These are phyloP conservation scores for Eumacrocentrus americanus DNA, from an alignment of 2,888 invertebrate genomes.

Conservation along the genomic window DNA sequence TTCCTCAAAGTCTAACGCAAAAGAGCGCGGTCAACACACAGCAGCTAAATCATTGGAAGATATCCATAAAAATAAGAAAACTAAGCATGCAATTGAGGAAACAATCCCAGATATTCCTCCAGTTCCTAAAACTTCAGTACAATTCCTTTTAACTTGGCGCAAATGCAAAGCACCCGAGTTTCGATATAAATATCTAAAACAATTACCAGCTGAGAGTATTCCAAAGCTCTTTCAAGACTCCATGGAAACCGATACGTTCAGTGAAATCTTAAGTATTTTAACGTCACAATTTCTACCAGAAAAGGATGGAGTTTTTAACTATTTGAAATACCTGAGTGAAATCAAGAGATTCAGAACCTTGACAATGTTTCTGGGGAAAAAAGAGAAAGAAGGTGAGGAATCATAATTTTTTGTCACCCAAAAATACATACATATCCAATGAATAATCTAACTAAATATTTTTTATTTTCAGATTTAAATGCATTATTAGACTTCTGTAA, in stretches of 20 bases:
- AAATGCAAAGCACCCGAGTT: conserved; percentile 63
- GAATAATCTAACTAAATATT: background rate
- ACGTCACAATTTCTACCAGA: conserved; percentile 62
- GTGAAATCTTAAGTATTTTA: conserved; percentile 66
- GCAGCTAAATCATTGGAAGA: conserved; percentile 11
- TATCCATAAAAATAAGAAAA: conserved; percentile 22
- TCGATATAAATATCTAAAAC: conserved; percentile 69
- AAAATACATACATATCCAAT: background rate
- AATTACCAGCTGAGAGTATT: conserved; percentile 67
- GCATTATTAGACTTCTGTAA: conserved; percentile 56
- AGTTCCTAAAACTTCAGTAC: conserved; percentile 69
- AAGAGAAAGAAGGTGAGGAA: conserved; percentile 68
- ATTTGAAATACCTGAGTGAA: conserved; percentile 64
- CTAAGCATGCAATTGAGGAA: conserved; percentile 10
- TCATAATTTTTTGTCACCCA: too few species aligned
- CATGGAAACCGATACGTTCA: conserved; percentile 70
- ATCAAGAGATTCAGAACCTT: conserved; percentile 72
- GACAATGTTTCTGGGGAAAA: conserved; percentile 68
- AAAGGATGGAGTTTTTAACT: conserved; percentile 61
- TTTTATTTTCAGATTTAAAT: conserved; percentile 57
- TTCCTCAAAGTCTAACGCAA: conserved; percentile 6
- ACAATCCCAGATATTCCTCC: conserved; percentile 46
- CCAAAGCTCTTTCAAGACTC: conserved; percentile 72
- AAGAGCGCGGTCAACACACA: conserved; percentile 32
- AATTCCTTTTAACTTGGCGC: conserved; percentile 72